phyloP scores from a whole-genome alignment of 2,888 invertebrate genomes.

The Tridacna gigas region DNA sequence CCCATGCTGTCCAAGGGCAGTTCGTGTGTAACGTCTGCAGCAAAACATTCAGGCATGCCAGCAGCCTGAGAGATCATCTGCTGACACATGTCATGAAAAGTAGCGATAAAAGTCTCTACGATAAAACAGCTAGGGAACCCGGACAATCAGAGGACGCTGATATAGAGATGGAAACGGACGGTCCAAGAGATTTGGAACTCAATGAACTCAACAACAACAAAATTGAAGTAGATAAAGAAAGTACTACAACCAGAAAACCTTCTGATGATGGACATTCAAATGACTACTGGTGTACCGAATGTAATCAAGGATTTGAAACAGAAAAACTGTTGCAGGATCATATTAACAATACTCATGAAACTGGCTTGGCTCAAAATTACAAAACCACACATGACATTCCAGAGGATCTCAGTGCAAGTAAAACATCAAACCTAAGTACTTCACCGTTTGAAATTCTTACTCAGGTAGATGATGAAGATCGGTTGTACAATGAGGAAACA shows the following conservation, averaged over 20 bases:
- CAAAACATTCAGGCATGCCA: conserved; percentile 71
- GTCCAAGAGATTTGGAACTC: neutral
- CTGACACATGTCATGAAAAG: conserved; percentile 59
- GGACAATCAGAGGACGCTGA: neutral
- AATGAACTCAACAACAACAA: conserved; percentile 46
- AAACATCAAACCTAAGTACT: neutral
- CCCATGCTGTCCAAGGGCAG: conserved; percentile 71
- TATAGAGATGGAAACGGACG: neutral
- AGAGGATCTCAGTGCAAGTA: neutral
- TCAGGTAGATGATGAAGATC: neutral
- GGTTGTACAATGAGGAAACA: conserved; percentile 12
- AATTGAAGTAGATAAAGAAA: conserved; percentile 33
- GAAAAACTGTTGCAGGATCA: conserved; percentile 71
- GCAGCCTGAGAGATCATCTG: conserved; percentile 72
- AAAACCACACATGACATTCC: neutral
- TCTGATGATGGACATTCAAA: conserved; percentile 34
- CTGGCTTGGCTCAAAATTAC: conserved; percentile 2
- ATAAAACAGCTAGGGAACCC: neutral
- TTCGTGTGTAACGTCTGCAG: conserved; percentile 69
- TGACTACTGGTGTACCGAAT: conserved; percentile 78
- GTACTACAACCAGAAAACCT: conserved; percentile 3
- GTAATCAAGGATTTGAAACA: conserved; percentile 73
- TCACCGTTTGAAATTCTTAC: conserved; percentile 9
- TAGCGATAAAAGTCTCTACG: neutral
- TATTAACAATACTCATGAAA: conserved; percentile 70